phyloP scores from a whole-genome alignment of 1,140 invertebrate species.

The Asbolus verrucosus region DNA sequence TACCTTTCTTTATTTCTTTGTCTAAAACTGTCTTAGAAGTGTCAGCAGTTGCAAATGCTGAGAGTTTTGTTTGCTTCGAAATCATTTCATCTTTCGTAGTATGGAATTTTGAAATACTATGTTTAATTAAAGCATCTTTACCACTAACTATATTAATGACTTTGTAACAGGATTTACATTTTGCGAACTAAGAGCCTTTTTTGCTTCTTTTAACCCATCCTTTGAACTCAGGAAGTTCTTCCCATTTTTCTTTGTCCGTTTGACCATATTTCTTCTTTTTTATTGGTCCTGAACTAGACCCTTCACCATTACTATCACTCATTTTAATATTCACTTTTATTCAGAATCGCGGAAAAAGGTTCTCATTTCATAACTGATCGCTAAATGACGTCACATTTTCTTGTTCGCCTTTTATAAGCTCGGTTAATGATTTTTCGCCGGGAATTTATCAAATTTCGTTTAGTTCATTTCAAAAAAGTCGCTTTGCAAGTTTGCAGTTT shows the following conservation, averaged over 20 bases:
- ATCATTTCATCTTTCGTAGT: not conserved
- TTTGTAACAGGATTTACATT: slow-evolving; percentile 35
- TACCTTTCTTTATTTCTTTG: too few species aligned
- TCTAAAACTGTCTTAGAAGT: too few species aligned
- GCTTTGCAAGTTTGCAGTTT: too few species aligned
- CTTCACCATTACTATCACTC: slow-evolving; percentile 16
- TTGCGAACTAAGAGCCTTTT: slow-evolving; percentile 19
- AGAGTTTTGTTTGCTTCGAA: too few species aligned
- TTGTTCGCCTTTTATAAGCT: not conserved
- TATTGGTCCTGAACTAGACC: not conserved
- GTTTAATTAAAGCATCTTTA: slow-evolving; percentile 39
- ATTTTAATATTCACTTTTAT: slow-evolving; percentile 11
- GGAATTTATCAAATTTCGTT: not conserved
- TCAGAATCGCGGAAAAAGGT: too few species aligned
- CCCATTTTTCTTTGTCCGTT: slow-evolving; percentile 44
- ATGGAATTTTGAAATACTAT: not conserved
- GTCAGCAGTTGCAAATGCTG: slow-evolving; percentile 36
- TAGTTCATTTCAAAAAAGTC: not conserved
- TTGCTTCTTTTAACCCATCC: slow-evolving; percentile 29
- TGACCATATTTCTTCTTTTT: slow-evolving; percentile 42
- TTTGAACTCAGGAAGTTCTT: slow-evolving; percentile 38
- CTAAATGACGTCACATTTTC: not conserved
- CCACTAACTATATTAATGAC: slow-evolving; percentile 30
- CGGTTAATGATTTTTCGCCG: not conserved
- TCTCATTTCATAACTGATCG: not conserved